Percentiles rank a stretch among this genome's conserved stretches.
Evolutionary conservation across 2,888 invertebrate genomes (phyloP).

Genomic region (Xestoiulus laeticollis): DNA sequence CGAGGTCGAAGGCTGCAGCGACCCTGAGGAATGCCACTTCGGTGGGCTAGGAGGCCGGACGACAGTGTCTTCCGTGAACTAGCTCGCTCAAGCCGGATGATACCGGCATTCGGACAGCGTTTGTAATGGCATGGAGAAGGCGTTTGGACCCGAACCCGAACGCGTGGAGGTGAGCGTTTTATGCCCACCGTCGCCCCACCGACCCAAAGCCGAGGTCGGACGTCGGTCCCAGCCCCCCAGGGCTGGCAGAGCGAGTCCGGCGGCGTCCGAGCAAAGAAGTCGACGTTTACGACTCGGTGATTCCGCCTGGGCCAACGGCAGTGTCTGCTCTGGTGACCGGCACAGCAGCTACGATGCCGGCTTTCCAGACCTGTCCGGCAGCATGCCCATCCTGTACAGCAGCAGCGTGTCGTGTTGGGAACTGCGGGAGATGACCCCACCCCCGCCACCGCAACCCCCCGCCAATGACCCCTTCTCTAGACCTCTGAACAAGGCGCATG

Average conservation of each 20-base stretch:
- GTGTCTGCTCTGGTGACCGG: slow-evolving; percentile 39
- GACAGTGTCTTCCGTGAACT: neutral
- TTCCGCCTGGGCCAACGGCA: slow-evolving; percentile 50
- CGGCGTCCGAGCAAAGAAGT: slow-evolving; percentile 8
- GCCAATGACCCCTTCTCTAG: neutral
- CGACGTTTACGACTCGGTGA: neutral
- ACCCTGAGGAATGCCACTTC: too few species aligned
- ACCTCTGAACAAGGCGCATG: slow-evolving; percentile 27
- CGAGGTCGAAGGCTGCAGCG: too few species aligned
- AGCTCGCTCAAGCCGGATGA: neutral
- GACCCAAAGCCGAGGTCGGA: neutral
- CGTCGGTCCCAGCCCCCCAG: neutral
- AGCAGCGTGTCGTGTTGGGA: slow-evolving; percentile 54
- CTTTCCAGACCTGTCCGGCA: slow-evolving; percentile 49
- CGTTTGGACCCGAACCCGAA: neutral
- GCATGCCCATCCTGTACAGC: slow-evolving; percentile 52
- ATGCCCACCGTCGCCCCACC: neutral
- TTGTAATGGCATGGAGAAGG: slow-evolving; percentile 48
- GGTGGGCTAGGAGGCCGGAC: too few species aligned
- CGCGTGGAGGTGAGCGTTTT: slow-evolving; percentile 27
- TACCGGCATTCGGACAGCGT: neutral
- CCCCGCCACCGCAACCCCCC: neutral
- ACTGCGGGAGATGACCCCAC: slow-evolving; percentile 47
- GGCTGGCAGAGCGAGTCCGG: neutral
- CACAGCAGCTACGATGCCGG: slow-evolving; percentile 49